Base-by-base conservation (phyloP, 2,888 invertebrate species). In the Sarcophaga carnaria region DNA sequence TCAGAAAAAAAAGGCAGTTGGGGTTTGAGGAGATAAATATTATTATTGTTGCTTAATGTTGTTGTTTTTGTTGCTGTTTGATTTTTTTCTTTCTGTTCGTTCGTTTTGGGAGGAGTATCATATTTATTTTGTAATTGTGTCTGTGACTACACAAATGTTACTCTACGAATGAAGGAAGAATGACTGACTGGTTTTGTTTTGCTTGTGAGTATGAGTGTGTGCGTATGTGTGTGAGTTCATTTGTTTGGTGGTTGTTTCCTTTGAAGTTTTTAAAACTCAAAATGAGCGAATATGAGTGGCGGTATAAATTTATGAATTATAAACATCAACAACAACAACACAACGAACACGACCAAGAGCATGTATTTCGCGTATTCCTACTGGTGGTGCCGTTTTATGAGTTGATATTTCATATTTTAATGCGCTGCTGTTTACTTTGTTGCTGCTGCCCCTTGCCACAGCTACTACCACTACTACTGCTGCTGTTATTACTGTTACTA, bases 281-380 rank as follows among this genome's bases (percentile, higher is more conserved):
- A 89, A 89, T 90, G 91, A 90, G 90, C 89, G 90, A 91, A 91
- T 91, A 92, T 92, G 91, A 92, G 92, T 90, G 89, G 71, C 64
- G 27, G 59, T 27, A 80, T 71, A 64, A 84, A 89, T 88, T 90
- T 92, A 92, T 92, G 92, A 92, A 92, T 91, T 92, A 91, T 92
- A 91, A 91, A 91, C 89, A 89, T 76, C 47, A 75, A 78, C 62
- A 78, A 78, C 17, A 72, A 54, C 77, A 83, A 84, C 74, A 83
- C 60, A 60, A 45, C 27, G 54, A 14, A 54, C 4, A 54, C 54
- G 10, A 54, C 3, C 1, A 17, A 54, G 14, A 14, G 54, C 54
- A 14, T 14, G 89, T 89, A 89, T 88, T 89, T 89, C 89, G 89
- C 88, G 89, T 89, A 90, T 92, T 92, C 92, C 91, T 91, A 92